Base-by-base conservation (phyloP, 1,140 invertebrate species). In the Catajapyx aquilonaris region DNA sequence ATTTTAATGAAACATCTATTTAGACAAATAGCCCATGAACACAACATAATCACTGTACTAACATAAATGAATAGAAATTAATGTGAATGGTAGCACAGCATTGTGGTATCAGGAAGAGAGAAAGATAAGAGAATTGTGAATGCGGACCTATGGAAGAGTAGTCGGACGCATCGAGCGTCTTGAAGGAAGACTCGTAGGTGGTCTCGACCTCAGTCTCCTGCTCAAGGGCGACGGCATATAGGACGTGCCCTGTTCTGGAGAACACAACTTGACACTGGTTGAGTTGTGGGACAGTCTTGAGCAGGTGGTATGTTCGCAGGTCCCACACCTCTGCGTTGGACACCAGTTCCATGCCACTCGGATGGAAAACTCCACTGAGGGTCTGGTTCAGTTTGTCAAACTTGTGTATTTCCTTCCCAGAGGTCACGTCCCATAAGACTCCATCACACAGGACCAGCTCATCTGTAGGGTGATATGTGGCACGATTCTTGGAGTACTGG, bases 311-410 rank as follows among this genome's bases (percentile, higher is more conserved):
- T 10, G 87, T 94, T 41, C 91, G 65, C 5, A 97, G 54, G 56
- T 98, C 93, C 93, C 93, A 98, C 23, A 93, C 76, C 64, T 85
- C 79, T 1, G 77, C 84, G 47, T 84, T 84, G n/a, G 79, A 77
- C 40, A 81, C 71, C 31, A 73, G 66, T 60, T 97, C 90, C 25
- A 87, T 64, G 0, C 90, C 91, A 55, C 90, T 93, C 0, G 93
- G 91, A 71, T 97, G 91, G 54, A 98, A 99, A 1, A 91, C 76
- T 1, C 93, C 94, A 51, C 84, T 94, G 16, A 94, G 69, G 23
- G 76, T 76, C 51, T 91, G 78, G 60, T 96, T 95, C 16, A 97
- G 67, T 57, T 97, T 97, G 60, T 97, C 94, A 51, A 98, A 90
- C 52, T 96, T 97, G 55, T 97, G 88, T 33, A 95, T 81, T 48